Percentiles rank a stretch among this genome's conserved stretches.
Evolutionary conservation across 2,113 vertebrate genomes (phyloP).

Genomic region (Hoplias malabaricus): DNA sequence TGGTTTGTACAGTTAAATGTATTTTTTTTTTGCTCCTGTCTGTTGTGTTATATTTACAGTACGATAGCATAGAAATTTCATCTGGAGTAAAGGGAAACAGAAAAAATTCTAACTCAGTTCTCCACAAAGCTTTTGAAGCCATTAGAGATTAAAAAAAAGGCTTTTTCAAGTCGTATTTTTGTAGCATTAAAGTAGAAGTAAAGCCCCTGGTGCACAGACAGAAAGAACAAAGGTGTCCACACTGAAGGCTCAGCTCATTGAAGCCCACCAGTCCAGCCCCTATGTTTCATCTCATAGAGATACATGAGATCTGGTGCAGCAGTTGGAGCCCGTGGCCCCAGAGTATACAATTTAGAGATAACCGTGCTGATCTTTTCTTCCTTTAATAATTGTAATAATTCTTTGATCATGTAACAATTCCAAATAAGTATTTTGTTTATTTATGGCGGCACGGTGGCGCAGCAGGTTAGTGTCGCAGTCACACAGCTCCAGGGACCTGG

Average conservation of each 20-base stretch:
- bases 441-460: too few relatives aligned
- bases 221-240: slow-evolving; percentile 40
- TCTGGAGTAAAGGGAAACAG: slow-evolving; percentile 6
- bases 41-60: slow-evolving; percentile 11
- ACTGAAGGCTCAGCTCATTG: not conserved
- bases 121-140: slow-evolving; percentile 26
- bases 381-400: too few relatives aligned
- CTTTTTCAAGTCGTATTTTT: slow-evolving; percentile 38
- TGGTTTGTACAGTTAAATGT: slow-evolving; percentile 14
- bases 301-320: not conserved
- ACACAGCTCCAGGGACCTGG: too few relatives aligned
- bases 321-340: slow-evolving; percentile 3
- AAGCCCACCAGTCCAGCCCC: slow-evolving; percentile 8
- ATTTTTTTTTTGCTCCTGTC: slow-evolving; percentile 34
- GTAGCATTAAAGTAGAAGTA: slow-evolving; percentile 23
- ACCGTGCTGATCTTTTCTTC: not conserved
- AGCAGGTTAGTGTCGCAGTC: too few relatives aligned
- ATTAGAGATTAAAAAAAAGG: slow-evolving; percentile 38
- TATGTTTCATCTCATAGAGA: slow-evolving; percentile 37
- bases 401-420: too few relatives aligned
- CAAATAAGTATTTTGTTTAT: too few relatives aligned
- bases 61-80: slow-evolving; percentile 20
- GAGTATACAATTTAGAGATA: slow-evolving; percentile 21
- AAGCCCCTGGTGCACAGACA: slow-evolving; percentile 26
- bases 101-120: not conserved